Conservation (phyloP, 2,797 vertebrate genomes). For the Eremophila alpestris region DNA sequence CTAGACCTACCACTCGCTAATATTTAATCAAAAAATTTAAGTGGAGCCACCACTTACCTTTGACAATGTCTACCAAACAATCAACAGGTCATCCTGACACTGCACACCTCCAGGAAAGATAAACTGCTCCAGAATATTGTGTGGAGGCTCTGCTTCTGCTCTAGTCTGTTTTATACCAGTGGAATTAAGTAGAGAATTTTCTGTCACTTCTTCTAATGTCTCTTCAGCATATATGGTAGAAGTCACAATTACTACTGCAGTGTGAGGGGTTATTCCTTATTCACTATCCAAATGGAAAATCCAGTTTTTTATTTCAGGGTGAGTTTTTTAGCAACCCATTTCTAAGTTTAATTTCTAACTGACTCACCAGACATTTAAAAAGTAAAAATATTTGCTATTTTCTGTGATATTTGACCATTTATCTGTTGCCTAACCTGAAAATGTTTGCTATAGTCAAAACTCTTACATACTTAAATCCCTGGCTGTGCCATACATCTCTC, state of each 20-base stretch:
- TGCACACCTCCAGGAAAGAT: background rate
- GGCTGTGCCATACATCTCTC: background rate
- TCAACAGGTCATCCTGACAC: conserved; percentile 2
- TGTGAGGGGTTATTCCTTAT: background rate
- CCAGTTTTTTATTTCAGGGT: background rate
- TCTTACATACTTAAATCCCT: background rate
- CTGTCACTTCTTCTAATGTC: background rate
- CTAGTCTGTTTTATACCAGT: background rate
- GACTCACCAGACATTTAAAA: background rate
- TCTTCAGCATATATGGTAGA: background rate
- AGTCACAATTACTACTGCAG: background rate
- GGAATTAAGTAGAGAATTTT: background rate
- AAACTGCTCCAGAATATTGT: background rate
- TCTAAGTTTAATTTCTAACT: background rate
- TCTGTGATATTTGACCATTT: background rate
- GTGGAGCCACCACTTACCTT: background rate
- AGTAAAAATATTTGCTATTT: background rate
- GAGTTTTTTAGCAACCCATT: background rate
- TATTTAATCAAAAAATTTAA: conserved; percentile 7
- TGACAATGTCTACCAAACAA: background rate
- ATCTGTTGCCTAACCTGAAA: background rate
- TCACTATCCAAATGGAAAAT: background rate
- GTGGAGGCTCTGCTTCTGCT: background rate
- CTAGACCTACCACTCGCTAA: background rate
- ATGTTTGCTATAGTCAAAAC: background rate